phyloP scores from a whole-genome alignment of 2,113 vertebrate genomes.

The Coracopsis vasa region DNA sequence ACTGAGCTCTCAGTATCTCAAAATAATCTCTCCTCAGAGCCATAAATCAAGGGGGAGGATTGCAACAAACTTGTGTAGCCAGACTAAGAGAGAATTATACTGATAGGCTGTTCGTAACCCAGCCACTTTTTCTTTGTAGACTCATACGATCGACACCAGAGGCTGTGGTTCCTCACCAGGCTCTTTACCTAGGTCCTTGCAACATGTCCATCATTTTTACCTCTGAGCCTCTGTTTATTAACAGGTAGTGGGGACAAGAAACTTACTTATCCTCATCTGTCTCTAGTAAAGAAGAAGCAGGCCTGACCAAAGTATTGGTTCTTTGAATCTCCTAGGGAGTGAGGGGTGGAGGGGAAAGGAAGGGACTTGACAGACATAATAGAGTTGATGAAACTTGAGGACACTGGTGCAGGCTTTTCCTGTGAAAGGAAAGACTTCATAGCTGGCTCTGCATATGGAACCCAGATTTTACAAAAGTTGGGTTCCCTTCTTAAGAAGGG shows the following conservation, averaged over 20 bases:
- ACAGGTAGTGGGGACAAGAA: not conserved
- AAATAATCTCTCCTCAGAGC: slow-evolving; percentile 6
- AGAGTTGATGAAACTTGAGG: slow-evolving; percentile 54
- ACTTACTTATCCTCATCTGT: not conserved
- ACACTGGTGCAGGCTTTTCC: slow-evolving; percentile 59
- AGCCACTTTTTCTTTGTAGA: not conserved
- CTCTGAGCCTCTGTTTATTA: not conserved
- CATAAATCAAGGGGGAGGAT: not conserved
- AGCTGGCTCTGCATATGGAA: slow-evolving; percentile 65
- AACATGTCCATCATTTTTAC: not conserved
- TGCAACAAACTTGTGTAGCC: not conserved
- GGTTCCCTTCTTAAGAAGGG: slow-evolving; percentile 34
- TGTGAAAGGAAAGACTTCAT: slow-evolving; percentile 65
- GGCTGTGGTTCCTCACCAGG: not conserved
- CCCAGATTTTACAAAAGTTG: slow-evolving; percentile 60
- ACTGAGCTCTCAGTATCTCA: not conserved
- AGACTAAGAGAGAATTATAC: not conserved
- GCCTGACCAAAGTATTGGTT: not conserved
- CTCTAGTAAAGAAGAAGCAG: not conserved
- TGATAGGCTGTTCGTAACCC: not conserved
- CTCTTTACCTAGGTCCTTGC: not conserved
- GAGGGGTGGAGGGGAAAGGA: not conserved
- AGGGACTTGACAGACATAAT: slow-evolving; percentile 7
- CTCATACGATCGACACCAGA: not conserved
- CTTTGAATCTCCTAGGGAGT: not conserved